Conservation (phyloP, 1,140 invertebrate species). For the Cyclargus thomasi region DNA sequence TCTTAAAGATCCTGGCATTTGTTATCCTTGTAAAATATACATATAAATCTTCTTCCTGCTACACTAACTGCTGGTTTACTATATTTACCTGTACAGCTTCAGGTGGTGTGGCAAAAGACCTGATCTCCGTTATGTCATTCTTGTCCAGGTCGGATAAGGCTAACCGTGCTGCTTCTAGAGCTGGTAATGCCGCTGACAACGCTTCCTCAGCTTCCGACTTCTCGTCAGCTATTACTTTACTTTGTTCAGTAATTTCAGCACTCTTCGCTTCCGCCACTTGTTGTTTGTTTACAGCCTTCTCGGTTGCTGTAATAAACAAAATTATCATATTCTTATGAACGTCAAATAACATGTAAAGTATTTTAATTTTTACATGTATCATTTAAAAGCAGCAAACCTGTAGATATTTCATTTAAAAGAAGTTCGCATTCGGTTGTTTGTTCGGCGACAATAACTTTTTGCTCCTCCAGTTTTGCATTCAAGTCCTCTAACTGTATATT, state of each 20-base stretch:
- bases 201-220: conserved; percentile 88
- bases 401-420: conserved; percentile 77
- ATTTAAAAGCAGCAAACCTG: conserved; percentile 30
- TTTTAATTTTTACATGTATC: background rate
- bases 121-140: conserved; percentile 92
- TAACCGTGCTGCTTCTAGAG: conserved; percentile 84
- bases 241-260: conserved; percentile 86
- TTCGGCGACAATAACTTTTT: conserved; percentile 84
- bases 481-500: conserved; percentile 82
- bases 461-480: conserved; percentile 84
- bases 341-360: background rate
- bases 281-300: conserved; percentile 84
- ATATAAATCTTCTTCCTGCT: background rate
- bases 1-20: too few species aligned
- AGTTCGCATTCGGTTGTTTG: conserved; percentile 85
- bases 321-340: background rate
- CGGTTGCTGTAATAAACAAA: conserved; percentile 73
- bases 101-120: conserved; percentile 92
- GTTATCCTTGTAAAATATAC: too few species aligned
- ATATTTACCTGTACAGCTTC: conserved; percentile 83
- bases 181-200: conserved; percentile 86
- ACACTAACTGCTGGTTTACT: too few species aligned
- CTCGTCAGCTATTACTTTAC: conserved; percentile 84
- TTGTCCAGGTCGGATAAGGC: conserved; percentile 90
- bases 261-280: conserved; percentile 84